phyloP scores from a whole-genome alignment of 2,888 invertebrate genomes.

The Andrena praecox region DNA sequence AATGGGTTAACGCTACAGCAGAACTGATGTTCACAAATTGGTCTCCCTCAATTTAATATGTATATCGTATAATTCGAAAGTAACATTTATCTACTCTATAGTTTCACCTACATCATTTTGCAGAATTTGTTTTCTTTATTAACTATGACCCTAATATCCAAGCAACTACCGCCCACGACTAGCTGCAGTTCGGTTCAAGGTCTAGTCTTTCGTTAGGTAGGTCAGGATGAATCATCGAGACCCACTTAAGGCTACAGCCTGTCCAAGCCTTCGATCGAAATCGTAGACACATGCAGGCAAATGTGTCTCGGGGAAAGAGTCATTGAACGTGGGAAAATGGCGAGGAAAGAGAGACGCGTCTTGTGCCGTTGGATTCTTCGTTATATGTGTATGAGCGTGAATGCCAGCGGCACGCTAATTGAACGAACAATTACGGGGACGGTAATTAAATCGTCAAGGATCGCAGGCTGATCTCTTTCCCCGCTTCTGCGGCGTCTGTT shows the following conservation, averaged over 20 bases:
- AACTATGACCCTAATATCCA: background rate
- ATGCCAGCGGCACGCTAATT: constrained; percentile 31
- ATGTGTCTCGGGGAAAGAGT: background rate
- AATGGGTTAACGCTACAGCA: no score
- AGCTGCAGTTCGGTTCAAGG: background rate
- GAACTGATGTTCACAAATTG: no score
- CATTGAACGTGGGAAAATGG: constrained; percentile 16
- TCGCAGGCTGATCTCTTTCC: background rate
- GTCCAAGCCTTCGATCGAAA: constrained; percentile 10
- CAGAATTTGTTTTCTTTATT: background rate
- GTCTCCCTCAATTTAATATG: background rate
- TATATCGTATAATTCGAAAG: background rate
- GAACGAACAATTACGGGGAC: constrained; percentile 48
- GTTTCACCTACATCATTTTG: no score
- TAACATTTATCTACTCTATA: no score
- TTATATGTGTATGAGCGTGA: background rate
- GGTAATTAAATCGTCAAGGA: constrained; percentile 51
- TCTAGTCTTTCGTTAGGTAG: background rate
- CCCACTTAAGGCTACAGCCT: background rate
- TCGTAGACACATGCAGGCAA: constrained; percentile 14
- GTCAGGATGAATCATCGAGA: background rate
- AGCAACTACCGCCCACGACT: background rate
- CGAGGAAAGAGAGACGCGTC: background rate
- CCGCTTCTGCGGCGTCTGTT: background rate
- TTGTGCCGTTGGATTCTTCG: background rate